Base-by-base conservation (phyloP, 1,140 invertebrate genomes). In the Teleopsis dalmanni region DNA sequence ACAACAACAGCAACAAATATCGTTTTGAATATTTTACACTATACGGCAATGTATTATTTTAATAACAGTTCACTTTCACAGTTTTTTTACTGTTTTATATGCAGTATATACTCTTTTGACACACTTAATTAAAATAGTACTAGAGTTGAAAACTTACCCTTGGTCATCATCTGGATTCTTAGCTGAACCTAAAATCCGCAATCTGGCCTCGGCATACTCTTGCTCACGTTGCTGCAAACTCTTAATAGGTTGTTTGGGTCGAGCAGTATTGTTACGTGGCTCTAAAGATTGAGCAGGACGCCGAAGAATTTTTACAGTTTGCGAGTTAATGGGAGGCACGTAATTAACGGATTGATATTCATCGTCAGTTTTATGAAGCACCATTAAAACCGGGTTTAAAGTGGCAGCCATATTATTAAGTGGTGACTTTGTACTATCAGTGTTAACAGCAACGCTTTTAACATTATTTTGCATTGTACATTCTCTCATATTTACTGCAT, bases 151-250 rank as follows among this genome's bases (percentile, higher is more conserved):
- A 31, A 62, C 75, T 78, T 70, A 86, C 79, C 75, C 82, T 70
- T 77, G 71, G 63, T 78, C 75, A 57, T 88, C 84, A 59, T 88
- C 84, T 3, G 83, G 82, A 69, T 84, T 85, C 54, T 78, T 76
- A 41, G 87, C 84, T 69, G 87, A 83, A 11, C 89, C 89, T 53
- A 91, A 71, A 62, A 92, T 91, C 57, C 89, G 75, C 46, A 87
- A 76, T 46, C 89, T 77, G 19, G 88, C 88, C 70, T 91, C 81
- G 3, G 88, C 88, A 71, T 92, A 92, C 65, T 91, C 89, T 59
- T 87, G 85, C 71, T 91, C 86, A 58, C 89, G 76, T 76, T 89
- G 88, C 74, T 90, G 82, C 9, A 91, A 72, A 37, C 87, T 88
- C 72, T 91, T 91, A 33, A 87, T 82, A 29, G 87, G 88, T 60